Percentiles rank a stretch among this genome's conserved stretches.
Conservation (phyloP, 1,140 invertebrate genomes). For the Mactra quadrangularis region DNA sequence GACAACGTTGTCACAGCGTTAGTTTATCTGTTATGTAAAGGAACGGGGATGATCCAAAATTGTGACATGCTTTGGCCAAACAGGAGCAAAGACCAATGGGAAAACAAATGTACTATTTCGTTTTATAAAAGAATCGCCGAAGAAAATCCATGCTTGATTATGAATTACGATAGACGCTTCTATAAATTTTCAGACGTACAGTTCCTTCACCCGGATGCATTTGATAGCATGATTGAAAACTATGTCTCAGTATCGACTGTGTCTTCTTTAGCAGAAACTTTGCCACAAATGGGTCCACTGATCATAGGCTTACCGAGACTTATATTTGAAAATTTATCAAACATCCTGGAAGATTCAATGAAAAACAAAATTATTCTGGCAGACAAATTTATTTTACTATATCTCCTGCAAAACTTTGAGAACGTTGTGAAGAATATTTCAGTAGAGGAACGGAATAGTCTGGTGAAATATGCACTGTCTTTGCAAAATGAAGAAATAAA, state of each 20-base stretch:
- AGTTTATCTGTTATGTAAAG: neutral
- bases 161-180: neutral
- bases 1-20: neutral
- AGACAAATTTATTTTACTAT: neutral
- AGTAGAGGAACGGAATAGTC: neutral
- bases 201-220: conserved; percentile 6
- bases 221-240: neutral
- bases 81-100: neutral
- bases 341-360: neutral
- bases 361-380: neutral
- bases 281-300: too few species aligned
- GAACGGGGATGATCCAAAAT: neutral
- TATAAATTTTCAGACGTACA: neutral
- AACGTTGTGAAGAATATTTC: neutral
- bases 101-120: neutral
- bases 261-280: neutral
- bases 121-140: conserved; percentile 8
- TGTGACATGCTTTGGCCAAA: conserved; percentile 1
- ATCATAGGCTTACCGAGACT: neutral
- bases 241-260: neutral
- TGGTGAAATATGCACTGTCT: neutral
- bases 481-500: neutral
- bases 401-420: conserved; percentile 8
- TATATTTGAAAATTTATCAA: neutral
- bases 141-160: neutral